These are phyloP conservation scores for Eremobia ochroleuca DNA, from an alignment of 2,888 invertebrate genomes.

Conservation along the genomic window DNA sequence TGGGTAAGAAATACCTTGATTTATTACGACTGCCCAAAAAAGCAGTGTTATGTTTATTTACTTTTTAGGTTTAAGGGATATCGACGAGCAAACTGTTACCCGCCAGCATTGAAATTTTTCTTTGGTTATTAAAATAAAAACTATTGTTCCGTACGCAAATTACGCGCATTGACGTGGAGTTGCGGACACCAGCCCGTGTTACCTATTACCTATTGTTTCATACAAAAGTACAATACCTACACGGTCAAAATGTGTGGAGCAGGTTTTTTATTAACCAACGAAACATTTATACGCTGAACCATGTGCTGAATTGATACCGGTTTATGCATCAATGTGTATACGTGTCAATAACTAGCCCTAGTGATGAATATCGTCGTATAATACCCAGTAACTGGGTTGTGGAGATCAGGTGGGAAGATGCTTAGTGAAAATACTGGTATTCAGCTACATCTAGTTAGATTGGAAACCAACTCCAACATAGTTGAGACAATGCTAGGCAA, in stretches of 20 bases:
- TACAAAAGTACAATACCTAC: not conserved
- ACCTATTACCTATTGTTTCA: too few species aligned
- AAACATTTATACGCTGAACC: not conserved
- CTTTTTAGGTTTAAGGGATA: not conserved
- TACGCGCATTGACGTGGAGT: too few species aligned
- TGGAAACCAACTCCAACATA: not conserved
- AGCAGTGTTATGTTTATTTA: not conserved
- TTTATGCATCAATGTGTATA: not conserved
- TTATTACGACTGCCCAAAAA: not conserved
- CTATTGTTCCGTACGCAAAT: too few species aligned
- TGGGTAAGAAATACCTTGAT: slow-evolving; percentile 89
- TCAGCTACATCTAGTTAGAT: not conserved
- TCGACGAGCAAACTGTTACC: not conserved
- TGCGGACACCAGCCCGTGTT: too few species aligned
- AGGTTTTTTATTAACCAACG: not conserved
- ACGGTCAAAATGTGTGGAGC: not conserved
- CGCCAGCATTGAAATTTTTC: not conserved
- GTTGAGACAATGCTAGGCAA: not conserved
- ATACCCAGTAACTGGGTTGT: not conserved
- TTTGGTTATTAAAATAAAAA: not conserved
- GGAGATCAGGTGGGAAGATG: too few species aligned
- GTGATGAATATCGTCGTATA: not conserved
- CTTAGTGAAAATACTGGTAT: not conserved
- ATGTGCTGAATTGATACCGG: not conserved
- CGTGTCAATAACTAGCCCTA: not conserved